A percentile compares a stretch with the other conserved stretches of the same genome.
These are phyloP conservation scores for Apodemia mormo DNA, from an alignment of 2,888 invertebrate species.

Conservation along the genomic window DNA sequence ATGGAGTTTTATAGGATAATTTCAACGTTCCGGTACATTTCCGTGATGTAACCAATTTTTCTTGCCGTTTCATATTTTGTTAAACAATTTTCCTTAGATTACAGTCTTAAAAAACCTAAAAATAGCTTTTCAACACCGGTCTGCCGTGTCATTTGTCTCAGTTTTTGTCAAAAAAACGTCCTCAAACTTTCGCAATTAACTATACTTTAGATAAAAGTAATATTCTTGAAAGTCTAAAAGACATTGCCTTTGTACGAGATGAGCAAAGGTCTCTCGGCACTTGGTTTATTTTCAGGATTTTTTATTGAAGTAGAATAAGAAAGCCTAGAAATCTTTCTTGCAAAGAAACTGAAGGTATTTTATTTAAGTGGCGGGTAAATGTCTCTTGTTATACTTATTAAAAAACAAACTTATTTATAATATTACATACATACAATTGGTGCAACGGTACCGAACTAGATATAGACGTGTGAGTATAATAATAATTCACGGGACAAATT, in stretches of 20 bases:
- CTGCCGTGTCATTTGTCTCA: constrained; percentile 4
- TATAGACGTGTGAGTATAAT: too few species aligned
- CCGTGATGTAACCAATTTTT: too few species aligned
- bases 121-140: not conserved
- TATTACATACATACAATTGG: too few species aligned
- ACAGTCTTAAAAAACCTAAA: not conserved
- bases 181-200: constrained; percentile 7
- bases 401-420: too few species aligned
- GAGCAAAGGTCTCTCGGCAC: constrained; percentile 12
- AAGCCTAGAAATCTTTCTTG: not conserved
- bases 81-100: too few species aligned
- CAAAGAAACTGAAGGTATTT: not conserved
- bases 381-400: too few species aligned
- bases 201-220: constrained; percentile 13
- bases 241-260: constrained; percentile 8
- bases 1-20: too few species aligned
- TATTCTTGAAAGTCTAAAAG: constrained; percentile 8
- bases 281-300: constrained; percentile 1
- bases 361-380: not conserved
- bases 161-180: constrained; percentile 1
- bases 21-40: too few species aligned
- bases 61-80: not conserved
- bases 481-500: too few species aligned
- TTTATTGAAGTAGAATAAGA: constrained; percentile 1
- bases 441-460: too few species aligned